These are phyloP conservation scores for Phoxinus dragarum DNA, from an alignment of 2,797 vertebrate genomes.

Conservation along the genomic window DNA sequence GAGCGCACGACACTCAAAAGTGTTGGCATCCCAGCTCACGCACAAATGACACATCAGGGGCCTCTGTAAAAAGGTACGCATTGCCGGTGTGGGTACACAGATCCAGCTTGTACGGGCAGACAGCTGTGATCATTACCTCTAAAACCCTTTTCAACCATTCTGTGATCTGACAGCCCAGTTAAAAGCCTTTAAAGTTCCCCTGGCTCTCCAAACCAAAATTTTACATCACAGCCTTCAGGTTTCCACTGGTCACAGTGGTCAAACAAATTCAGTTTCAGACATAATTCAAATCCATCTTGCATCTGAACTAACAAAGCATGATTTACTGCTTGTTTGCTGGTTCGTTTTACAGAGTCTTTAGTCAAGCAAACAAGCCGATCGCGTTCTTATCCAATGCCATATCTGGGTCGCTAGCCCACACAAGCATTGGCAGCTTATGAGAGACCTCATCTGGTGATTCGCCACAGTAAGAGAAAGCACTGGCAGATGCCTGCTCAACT, in stretches of 20 bases:
- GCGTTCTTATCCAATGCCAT: conserved; percentile 2
- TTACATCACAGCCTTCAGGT: conserved; percentile 7
- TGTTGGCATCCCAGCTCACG: not conserved
- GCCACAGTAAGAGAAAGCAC: conserved; percentile 11
- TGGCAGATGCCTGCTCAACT: conserved; percentile 36
- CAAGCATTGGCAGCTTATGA: conserved; percentile 17
- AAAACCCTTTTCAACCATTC: not conserved
- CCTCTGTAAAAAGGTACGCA: not conserved
- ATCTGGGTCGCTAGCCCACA: conserved; percentile 15
- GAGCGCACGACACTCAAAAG: not conserved
- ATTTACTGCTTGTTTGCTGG: conserved; percentile 20
- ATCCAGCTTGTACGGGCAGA: not conserved
- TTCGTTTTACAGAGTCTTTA: conserved; percentile 25
- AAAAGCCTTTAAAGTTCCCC: conserved; percentile 24
- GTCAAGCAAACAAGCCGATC: conserved; percentile 27
- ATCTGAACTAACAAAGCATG: conserved; percentile 39
- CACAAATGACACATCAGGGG: not conserved
- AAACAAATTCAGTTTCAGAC: conserved; percentile 49
- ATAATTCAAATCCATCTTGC: conserved; percentile 37
- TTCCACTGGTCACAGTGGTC: conserved; percentile 32
- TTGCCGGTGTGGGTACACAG: not conserved
- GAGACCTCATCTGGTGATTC: conserved; percentile 36
- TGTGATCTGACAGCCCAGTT: conserved; percentile 7
- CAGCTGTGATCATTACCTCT: conserved; percentile 17
- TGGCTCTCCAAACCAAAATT: conserved; percentile 4